phyloP scores from a whole-genome alignment of 2,113 vertebrate species.

The Cepphus grylle region DNA sequence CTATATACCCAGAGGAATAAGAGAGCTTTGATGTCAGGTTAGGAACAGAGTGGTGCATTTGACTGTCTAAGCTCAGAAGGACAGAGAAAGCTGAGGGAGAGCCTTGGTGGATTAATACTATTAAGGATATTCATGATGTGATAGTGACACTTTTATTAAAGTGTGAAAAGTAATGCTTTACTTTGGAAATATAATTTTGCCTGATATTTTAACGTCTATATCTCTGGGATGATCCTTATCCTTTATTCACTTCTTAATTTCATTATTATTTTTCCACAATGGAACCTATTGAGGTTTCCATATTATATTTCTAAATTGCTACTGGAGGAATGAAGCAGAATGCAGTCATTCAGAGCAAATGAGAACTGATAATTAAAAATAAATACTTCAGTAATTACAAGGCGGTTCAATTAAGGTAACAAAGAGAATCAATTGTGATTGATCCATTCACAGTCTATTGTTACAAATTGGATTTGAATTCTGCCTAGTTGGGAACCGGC shows the following conservation, averaged over 20 bases:
- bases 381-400: conserved; percentile 43
- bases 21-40: neutral
- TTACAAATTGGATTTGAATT: conserved; percentile 50
- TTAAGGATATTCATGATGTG: neutral
- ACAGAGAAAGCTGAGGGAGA: neutral
- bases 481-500: neutral
- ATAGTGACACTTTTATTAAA: conserved; percentile 4
- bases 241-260: conserved; percentile 4
- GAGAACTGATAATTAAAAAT: conserved; percentile 26
- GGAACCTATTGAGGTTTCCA: conserved; percentile 6
- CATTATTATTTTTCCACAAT: conserved; percentile 36
- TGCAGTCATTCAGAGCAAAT: conserved; percentile 12
- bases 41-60: neutral
- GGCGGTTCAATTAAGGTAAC: conserved; percentile 46
- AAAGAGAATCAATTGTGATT: conserved; percentile 15
- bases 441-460: conserved; percentile 51
- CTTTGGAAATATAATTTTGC: conserved; percentile 20
- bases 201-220: conserved; percentile 8
- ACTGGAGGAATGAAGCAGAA: conserved; percentile 39
- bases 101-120: neutral
- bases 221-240: neutral
- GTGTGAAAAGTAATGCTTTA: neutral
- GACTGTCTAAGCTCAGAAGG: neutral
- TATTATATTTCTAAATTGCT: conserved; percentile 49
- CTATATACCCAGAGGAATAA: neutral